Evolutionary conservation across 35 echinoderm and acorn worm genomes (phyloP), one percentile per base, ranked within the genome.

Genomic region (Heliocidaris tuberculata): DNA sequence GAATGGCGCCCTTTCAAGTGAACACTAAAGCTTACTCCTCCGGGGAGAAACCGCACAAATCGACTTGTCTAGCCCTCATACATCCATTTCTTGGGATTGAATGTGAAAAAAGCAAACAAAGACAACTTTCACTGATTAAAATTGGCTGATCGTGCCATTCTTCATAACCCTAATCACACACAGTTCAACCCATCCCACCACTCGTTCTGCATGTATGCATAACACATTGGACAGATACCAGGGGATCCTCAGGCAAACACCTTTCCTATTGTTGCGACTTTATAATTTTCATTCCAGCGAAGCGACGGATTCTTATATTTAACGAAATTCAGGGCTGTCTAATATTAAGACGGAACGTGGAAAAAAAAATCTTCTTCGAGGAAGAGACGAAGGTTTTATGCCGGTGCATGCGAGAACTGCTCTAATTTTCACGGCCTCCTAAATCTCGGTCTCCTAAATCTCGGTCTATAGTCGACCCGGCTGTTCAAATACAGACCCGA

Each of bases 401-500:
- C 8, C 6, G 65, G 6, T 78, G 65, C 87, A 89, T 89, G 32
- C 30, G 31, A 32, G 47, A 32, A 47, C 47, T 42, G 87, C 87
- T 89, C 87, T 89, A 42, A 86, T 89, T 89, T 47, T 48, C 31
- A 89, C 15, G 31, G 87, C 87, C 87, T 48, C 47, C 30, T 89
- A 31, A 89, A 89, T 47, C 17, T 89, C 87, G 87, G 87, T 48
- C 47, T 89, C 47, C 30, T 89, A 31, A 89, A 89, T 47, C 17
- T 89, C 87, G 87, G 87, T 48, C 47, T 89, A 47, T 35, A 32
- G 32, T n/a, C 87, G 87, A 48, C 16, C 47, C 87, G 87, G 87
- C 87, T 89, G 87, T 89, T 47, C 87, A 89, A 89, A 89, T 89
- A 89, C 17, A 78, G 87, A 89, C 87, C 31, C 47, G 87, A 48